phyloP scores from a whole-genome alignment of 2,113 vertebrate genomes.

The Heloderma charlesbogerti region DNA sequence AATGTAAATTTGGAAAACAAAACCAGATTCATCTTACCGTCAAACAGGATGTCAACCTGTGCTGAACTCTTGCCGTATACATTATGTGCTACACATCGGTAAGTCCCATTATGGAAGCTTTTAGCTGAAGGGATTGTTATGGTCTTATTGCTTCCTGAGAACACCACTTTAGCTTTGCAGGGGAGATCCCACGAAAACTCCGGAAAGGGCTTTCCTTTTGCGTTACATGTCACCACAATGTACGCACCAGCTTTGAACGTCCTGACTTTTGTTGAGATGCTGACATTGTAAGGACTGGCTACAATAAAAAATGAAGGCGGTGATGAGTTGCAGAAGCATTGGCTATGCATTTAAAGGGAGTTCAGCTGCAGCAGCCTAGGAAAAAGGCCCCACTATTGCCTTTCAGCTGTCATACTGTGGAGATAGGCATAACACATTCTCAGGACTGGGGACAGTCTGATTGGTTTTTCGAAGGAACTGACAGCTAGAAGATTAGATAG shows the following conservation, averaged over 20 bases:
- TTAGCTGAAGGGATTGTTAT: slow-evolving; percentile 14
- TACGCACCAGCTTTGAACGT: neutral
- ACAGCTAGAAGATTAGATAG: too few relatives aligned
- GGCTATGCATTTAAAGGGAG: neutral
- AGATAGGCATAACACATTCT: neutral
- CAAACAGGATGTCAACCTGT: slow-evolving; percentile 24
- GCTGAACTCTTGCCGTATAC: neutral
- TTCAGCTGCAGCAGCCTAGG: too few relatives aligned
- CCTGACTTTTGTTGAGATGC: neutral
- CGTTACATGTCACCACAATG: slow-evolving; percentile 37
- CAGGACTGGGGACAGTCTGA: too few relatives aligned
- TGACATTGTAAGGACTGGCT: slow-evolving; percentile 16
- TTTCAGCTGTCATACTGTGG: neutral
- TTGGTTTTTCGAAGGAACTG: too few relatives aligned
- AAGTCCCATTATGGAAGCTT: slow-evolving; percentile 37
- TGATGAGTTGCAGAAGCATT: neutral
- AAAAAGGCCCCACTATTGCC: neutral
- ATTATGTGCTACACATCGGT: slow-evolving; percentile 51
- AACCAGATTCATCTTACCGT: neutral
- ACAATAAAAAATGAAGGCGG: neutral
- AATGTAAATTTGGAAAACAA: too few relatives aligned
- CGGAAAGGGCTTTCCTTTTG: slow-evolving; percentile 43
- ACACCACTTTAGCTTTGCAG: neutral
- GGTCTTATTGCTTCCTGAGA: neutral
- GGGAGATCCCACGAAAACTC: slow-evolving; percentile 39